phyloP scores from a whole-genome alignment of 2,113 vertebrate genomes.

The mouse (Mus musculus) region DNA sequence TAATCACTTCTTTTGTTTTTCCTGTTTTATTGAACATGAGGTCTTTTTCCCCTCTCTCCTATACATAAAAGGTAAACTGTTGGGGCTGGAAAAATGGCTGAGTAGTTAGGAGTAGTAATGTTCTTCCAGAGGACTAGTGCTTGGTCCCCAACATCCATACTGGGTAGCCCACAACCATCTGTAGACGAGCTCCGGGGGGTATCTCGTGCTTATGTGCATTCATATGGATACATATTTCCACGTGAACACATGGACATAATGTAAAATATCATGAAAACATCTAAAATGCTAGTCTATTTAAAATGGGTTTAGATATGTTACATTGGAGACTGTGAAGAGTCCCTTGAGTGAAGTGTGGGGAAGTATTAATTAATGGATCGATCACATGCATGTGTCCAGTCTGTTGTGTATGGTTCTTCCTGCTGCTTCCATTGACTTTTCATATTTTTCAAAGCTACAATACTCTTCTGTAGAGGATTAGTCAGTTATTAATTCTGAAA shows the following conservation, averaged over 20 bases:
- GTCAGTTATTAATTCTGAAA: constrained; percentile 54
- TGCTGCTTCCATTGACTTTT: not conserved
- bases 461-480: constrained; percentile 64
- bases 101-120: too few relatives aligned
- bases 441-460: constrained; percentile 60
- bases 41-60: not conserved
- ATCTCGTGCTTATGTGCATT: not conserved
- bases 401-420: not conserved
- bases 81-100: not conserved
- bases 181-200: not conserved
- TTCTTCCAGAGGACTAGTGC: not conserved
- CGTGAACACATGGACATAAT: not conserved
- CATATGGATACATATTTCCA: not conserved
- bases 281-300: not conserved
- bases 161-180: not conserved
- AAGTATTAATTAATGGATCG: not conserved
- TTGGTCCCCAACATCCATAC: not conserved
- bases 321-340: not conserved
- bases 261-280: not conserved
- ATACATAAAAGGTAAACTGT: not conserved
- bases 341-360: not conserved
- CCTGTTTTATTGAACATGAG: not conserved
- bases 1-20: not conserved
- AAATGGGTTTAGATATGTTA: not conserved
- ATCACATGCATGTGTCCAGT: too few relatives aligned